These are phyloP conservation scores for Cotesia typhae DNA, from an alignment of 1,140 invertebrate genomes.

Conservation along the genomic window DNA sequence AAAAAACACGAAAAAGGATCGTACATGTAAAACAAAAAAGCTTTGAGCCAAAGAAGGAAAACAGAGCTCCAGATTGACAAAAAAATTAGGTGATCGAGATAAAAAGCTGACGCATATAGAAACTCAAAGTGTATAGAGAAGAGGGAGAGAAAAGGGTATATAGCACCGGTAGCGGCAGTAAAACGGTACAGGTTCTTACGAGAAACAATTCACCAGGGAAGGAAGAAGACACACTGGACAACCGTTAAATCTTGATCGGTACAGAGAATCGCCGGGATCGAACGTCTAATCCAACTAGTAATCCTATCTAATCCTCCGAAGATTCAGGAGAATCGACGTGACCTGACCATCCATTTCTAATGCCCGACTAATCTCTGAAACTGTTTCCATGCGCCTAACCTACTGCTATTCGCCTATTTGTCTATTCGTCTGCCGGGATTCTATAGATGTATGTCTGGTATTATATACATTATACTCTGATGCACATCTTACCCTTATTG, in stretches of 20 bases:
- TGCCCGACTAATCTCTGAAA: constrained; percentile 52
- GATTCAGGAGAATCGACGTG: constrained; percentile 47
- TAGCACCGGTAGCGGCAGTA: background rate
- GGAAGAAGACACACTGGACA: constrained; percentile 34
- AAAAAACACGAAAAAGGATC: background rate
- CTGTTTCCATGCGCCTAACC: constrained; percentile 30
- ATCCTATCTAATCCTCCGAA: constrained; percentile 55
- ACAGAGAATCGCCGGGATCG: constrained; percentile 46
- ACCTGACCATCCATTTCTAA: constrained; percentile 57
- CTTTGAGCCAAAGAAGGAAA: background rate
- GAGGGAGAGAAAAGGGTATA: too few relatives aligned
- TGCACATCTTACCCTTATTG: background rate
- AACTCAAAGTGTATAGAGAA: background rate
- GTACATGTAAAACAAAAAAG: background rate
- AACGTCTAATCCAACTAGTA: constrained; percentile 50
- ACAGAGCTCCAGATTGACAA: background rate
- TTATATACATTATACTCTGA: constrained; percentile 20
- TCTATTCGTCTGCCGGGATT: constrained; percentile 27
- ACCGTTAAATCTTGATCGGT: constrained; percentile 49
- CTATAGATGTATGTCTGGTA: background rate
- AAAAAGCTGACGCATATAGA: constrained; percentile 10
- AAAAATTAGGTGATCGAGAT: constrained; percentile 6
- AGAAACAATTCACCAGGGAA: constrained; percentile 1
- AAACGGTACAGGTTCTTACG: background rate
- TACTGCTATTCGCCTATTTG: constrained; percentile 35